Base-by-base conservation (phyloP, 2,797 vertebrate species). In the Cirrhinus molitorella region DNA sequence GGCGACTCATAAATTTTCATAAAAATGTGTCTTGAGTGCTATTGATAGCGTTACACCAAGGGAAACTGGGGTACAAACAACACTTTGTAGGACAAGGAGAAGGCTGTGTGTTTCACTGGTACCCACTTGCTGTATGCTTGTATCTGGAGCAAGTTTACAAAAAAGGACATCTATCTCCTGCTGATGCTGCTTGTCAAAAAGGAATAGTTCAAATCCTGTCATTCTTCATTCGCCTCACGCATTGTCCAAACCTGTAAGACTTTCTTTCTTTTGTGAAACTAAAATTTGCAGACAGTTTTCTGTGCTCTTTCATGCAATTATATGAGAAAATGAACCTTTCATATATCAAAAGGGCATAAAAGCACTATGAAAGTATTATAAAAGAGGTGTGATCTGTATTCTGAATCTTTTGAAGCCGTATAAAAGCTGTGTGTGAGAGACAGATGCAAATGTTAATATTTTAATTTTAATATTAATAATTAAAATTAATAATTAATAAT, bases 51-150 rank as follows among this genome's bases (percentile, higher is more conserved):
- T 34, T 59, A 80, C 85, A 80, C 81, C 72, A 55, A 57, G 55
- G 53, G 49, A 76, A 83, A 79, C 85, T 86, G 81, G 74, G 77
- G 74, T 71, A 63, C 49, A 63, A 83, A 75, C 43, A 71, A 70
- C 43, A 28, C 40, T 86, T 72, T 66, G 67, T 65, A 47, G 70
- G 63, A 76, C 63, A 76, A 67, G 71, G 49, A 74, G 3, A 75
- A 85, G 71, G 80, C n/a, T 86, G 75, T 67, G 71, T n/a, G 61
- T 55, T 53, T 66, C 70, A 77, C 31, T 34, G 82, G 79, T 84
- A 66, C 47, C 17, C 72, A 66, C 82, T 86, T 82, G 55, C 37
- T 82, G 25, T 43, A 49, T 45, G 61, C 49, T 59, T 74, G 61
- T 49, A 74, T 57, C 67, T 80, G 74, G 68, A 86, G 57, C 25